Evolutionary conservation across 2,888 invertebrate species (phyloP), one percentile per base, ranked within the genome.

Genomic region (Lithophane semibrunnea): DNA sequence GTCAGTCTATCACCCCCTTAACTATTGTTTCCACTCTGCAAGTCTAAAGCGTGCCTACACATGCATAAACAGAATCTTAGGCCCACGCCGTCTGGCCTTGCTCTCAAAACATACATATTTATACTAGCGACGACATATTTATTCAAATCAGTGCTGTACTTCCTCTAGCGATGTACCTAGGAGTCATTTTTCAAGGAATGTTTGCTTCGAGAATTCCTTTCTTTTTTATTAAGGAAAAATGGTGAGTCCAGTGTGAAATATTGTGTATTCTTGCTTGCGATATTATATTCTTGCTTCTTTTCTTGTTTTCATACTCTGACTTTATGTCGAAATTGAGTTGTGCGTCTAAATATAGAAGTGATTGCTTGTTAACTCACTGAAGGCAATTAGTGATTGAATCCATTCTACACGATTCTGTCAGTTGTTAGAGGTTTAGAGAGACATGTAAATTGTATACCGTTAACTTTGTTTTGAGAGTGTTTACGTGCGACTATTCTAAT

Each of bases 21-120:
- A 52, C 21, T 37, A 66, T 74, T 69, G 77, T 73, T 63, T 29
- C 49, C 52, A 70, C 74, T 83, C 63, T 79, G 79, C 74, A 83
- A 83, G 86, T 79, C 68, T 83, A 44, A 77, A 42, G 70, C 83
- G 83, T 79, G 84, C 60, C 64, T 68, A 73, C 73, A 86, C 84
- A 83, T 86, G 86, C 84, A 86, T 83, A 79, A 75, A 79, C 75
- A 70, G 79, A 79, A 61, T 83, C 73, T 84, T 79, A 75, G 75
- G 66, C 64, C 16, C 64, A 21, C 65, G 47, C 29, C 42, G 73
- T 9, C 66, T 66, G 82, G 72, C 79, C 83, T 83, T 83, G 73
- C 64, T 78, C 78, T 44, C 29, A 58, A 78, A 72, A 79, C 65
- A 83, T 83, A 86, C 83, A 86, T 86, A 86, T 84, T 78, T 78